Evolutionary conservation across 1,140 invertebrate genomes (phyloP), one percentile per base, ranked within the genome.

Genomic region (Temnothorax curvispinosus): DNA sequence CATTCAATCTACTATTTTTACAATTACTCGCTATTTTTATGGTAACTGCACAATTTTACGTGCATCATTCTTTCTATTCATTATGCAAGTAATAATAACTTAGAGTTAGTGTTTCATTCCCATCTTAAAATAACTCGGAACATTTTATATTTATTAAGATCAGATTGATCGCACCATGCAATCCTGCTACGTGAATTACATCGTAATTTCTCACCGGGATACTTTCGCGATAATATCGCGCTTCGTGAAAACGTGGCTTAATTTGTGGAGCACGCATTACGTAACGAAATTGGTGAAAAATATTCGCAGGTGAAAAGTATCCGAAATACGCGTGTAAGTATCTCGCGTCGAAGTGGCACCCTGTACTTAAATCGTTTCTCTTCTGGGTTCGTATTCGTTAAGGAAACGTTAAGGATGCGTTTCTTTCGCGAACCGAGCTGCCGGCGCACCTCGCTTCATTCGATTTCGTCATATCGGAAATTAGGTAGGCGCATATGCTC

Each of bases 191-290:
- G 21, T 58, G 11, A 72, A 8, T 82, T 58, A 47, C 18, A 47
- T 72, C 67, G 41, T 82, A 58, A 82, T 74, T 82, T 82, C 67
- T 60, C 9, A 15, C 27, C 47, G 27, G 21, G 41, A 47, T 38
- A 47, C 67, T 72, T 82, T 82, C 41, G 67, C 80, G 67, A 72
- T 82, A 82, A 82, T 82, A 44, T 82, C 80, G 11, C 41, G 47
- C 9, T 21, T 71, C 38, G 44, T 47, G 41, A 27, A 74, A 82
- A 60, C 56, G 58, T 35, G 54, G 54, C 7, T 74, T 82, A 60
- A 74, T 84, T 75, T 54, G n/a, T 58, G 50, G 38, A 52, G 35
- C 69, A 44, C 21, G 18, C 56, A 21, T 84, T 75, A 50, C 21
- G 13, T 60, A 84, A 84, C 11, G 47, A 41, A 50, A 47, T 75